A percentile compares a stretch with the other conserved stretches of the same genome.
Conservation (phyloP, 2,888 invertebrate genomes). For the Elysia crispata region DNA sequence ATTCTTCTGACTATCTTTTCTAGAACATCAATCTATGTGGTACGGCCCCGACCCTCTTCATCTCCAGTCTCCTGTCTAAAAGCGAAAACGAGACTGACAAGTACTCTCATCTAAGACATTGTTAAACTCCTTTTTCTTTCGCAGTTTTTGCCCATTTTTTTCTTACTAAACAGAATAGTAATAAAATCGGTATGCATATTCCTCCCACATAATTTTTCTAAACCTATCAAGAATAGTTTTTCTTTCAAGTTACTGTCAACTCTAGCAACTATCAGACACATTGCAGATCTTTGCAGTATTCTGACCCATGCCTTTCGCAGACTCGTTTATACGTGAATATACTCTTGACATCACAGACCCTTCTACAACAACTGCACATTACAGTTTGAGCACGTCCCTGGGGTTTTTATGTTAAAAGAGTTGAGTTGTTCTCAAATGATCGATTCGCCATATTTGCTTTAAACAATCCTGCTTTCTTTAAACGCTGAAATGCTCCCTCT, state of each 20-base stretch:
- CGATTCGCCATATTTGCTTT: conserved; percentile 5
- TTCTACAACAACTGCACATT: background rate
- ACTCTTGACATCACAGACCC: background rate
- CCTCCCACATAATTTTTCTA: background rate
- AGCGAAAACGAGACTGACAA: too few relatives aligned
- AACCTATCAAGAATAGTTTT: conserved; percentile 13
- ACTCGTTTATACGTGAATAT: background rate
- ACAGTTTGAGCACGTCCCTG: background rate
- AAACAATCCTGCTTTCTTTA: conserved; percentile 1
- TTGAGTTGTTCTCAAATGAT: background rate
- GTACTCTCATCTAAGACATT: too few relatives aligned
- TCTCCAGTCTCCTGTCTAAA: too few relatives aligned
- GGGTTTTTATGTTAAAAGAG: background rate
- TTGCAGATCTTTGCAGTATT: background rate
- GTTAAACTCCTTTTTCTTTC: too few relatives aligned
- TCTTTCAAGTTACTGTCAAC: background rate
- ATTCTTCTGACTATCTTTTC: too few relatives aligned
- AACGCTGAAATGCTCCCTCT: background rate
- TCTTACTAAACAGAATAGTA: background rate
- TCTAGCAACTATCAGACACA: background rate
- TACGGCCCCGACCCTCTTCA: too few relatives aligned
- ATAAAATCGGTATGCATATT: background rate
- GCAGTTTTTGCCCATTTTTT: background rate
- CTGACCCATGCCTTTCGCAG: background rate
- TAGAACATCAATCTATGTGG: too few relatives aligned